A percentile compares a stretch with the other conserved stretches of the same genome.
Conservation (phyloP, 2,888 invertebrate genomes). For the Keiferia lycopersicella region DNA sequence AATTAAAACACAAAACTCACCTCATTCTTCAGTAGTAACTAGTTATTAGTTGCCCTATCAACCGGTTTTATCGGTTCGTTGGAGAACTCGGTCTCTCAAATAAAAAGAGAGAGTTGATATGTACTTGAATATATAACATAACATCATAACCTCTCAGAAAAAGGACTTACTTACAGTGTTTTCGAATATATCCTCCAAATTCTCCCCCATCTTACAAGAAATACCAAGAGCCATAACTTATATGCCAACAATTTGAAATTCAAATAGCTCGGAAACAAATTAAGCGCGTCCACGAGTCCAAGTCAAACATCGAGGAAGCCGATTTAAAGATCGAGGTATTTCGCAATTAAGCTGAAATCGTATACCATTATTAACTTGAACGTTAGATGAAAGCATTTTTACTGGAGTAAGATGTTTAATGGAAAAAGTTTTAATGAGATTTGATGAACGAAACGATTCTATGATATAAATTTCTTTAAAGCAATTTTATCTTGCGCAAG, state of each 20-base stretch:
- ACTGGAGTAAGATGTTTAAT: constrained; percentile 70
- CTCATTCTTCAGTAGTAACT: too few relatives aligned
- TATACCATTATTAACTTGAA: constrained; percentile 60
- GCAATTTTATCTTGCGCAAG: constrained; percentile 50
- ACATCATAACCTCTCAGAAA: too few relatives aligned
- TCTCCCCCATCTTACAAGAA: neutral
- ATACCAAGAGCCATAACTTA: neutral
- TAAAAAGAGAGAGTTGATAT: too few relatives aligned
- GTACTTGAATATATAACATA: too few relatives aligned
- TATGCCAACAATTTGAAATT: constrained; percentile 11
- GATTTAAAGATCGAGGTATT: constrained; percentile 49
- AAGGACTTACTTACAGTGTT: too few relatives aligned
- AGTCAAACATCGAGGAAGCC: constrained; percentile 42
- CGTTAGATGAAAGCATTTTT: constrained; percentile 64
- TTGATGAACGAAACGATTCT: constrained; percentile 68
- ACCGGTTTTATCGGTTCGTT: too few relatives aligned
- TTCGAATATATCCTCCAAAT: too few relatives aligned
- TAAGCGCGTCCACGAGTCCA: constrained; percentile 33
- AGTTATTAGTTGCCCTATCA: too few relatives aligned
- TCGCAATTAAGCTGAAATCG: constrained; percentile 54
- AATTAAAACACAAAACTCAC: too few relatives aligned
- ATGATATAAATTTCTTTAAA: constrained; percentile 60
- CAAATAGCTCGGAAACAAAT: constrained; percentile 20
- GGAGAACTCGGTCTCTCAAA: too few relatives aligned
- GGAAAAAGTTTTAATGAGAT: constrained; percentile 78